These are phyloP conservation scores for Taeniopygia guttata DNA, from an alignment of 2,797 vertebrate genomes.

Conservation along the genomic window DNA sequence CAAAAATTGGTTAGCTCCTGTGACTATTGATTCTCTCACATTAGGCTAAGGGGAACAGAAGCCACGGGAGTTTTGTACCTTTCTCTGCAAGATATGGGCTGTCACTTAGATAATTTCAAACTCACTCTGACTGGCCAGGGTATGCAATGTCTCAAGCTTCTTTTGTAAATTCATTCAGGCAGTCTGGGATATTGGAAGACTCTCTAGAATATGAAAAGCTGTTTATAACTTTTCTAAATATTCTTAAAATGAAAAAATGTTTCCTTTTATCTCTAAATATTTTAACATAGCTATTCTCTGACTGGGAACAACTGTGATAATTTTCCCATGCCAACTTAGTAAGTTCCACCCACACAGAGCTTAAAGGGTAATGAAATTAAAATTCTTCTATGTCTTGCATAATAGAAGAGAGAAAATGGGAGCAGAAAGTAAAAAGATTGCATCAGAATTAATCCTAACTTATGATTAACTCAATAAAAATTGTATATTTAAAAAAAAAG, in stretches of 20 bases:
- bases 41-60: background rate
- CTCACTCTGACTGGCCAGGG: background rate
- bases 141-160: background rate
- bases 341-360: background rate
- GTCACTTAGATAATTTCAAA: background rate
- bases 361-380: background rate
- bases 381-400: background rate
- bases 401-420: background rate
- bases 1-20: background rate
- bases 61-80: background rate
- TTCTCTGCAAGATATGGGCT: background rate
- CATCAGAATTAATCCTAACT: background rate
- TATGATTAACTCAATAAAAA: background rate
- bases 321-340: background rate
- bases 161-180: background rate
- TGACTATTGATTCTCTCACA: background rate
- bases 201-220: background rate
- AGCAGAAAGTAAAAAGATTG: background rate
- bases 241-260: background rate
- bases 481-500: background rate
- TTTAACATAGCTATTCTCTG: background rate
- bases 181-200: background rate
- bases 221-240: background rate
- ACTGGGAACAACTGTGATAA: background rate
- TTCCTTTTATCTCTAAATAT: background rate